Base-by-base conservation (phyloP, 2,113 vertebrate species). In the Micromys minutus region DNA sequence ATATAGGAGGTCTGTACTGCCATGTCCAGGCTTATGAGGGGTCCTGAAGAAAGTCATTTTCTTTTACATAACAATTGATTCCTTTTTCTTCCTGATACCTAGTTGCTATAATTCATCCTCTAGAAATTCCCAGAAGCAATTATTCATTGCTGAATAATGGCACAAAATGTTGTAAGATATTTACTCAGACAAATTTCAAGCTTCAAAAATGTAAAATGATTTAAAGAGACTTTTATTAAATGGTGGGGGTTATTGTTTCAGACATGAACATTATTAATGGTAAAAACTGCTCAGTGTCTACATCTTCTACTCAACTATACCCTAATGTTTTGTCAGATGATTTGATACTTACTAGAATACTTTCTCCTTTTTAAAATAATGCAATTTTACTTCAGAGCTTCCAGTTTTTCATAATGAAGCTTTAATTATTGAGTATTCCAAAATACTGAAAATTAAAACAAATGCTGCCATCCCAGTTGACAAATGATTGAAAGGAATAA, bases 181-280 rank as follows among this genome's bases (percentile, higher is more conserved):
- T 93, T 89, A 8, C 6, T 86, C 87, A 89, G 61, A 83, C 0
- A 94, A 90, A 80, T 92, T 89, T 94, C 95, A 83, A 87, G 50
- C 81, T 80, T 87, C 79, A 71, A 17, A 96, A 77, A 93, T 67
- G 21, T 50, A 87, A 63, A 61, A 92, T 90, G 9, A 50, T 19
- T 7, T 57, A 24, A 36, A 45, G 11, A 76, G 26, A 17, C 47
- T 47, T 47, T 74, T 47, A 13, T 75, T 75, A 76, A 50, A 50
- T 3, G 59, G 76, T 93, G 36, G 94, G 3, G 1, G 11, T 95
- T 91, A 92, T 91, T 94, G 80, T 34, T 81, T 57, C 94, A 55
- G 75, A 90, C 42, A 83, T 71, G 16, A 55, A 91, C 24, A 24
- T 77, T 88, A 19, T 47, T 79, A 5, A 55, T 22, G 26, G 13